Conservation (phyloP, 2,888 invertebrate species). For the Magallana nippona region DNA sequence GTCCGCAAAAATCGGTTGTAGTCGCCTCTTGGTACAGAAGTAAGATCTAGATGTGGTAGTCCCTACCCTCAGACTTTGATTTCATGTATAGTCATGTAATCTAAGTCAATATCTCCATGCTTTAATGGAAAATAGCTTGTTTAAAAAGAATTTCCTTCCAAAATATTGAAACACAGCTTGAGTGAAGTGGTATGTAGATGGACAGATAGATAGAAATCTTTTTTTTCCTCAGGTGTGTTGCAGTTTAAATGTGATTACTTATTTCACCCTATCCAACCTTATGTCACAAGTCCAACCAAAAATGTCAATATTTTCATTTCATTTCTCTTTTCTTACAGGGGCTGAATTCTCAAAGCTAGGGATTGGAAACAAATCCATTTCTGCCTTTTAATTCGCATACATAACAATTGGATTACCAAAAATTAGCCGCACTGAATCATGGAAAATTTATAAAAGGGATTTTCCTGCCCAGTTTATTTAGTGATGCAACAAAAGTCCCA, state of each 20-base stretch:
- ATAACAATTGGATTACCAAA: conserved; percentile 30
- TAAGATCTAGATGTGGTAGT: neutral
- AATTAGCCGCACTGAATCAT: conserved; percentile 31
- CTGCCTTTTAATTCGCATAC: conserved; percentile 4
- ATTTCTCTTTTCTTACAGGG: conserved; percentile 2
- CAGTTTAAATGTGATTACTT: neutral
- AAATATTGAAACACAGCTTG: conserved; percentile 20
- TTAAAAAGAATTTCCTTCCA: neutral
- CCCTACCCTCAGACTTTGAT: neutral
- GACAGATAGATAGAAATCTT: conserved; percentile 1
- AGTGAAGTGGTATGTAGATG: conserved; percentile 1
- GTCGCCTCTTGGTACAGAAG: neutral
- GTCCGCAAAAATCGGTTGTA: neutral
- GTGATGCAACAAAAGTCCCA: conserved; percentile 31
- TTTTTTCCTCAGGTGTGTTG: neutral
- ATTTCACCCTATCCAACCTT: conserved; percentile 10
- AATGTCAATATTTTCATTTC: conserved; percentile 27
- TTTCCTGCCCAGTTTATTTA: conserved; percentile 1
- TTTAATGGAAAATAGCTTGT: neutral
- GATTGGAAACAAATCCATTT: conserved; percentile 30
- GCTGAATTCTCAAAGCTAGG: neutral
- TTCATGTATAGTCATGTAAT: neutral
- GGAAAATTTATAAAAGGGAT: conserved; percentile 26
- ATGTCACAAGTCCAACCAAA: conserved; percentile 29
- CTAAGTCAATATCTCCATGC: conserved; percentile 9